These are phyloP conservation scores for Gandaritis pyraliata DNA, from an alignment of 2,888 invertebrate genomes.

Conservation along the genomic window DNA sequence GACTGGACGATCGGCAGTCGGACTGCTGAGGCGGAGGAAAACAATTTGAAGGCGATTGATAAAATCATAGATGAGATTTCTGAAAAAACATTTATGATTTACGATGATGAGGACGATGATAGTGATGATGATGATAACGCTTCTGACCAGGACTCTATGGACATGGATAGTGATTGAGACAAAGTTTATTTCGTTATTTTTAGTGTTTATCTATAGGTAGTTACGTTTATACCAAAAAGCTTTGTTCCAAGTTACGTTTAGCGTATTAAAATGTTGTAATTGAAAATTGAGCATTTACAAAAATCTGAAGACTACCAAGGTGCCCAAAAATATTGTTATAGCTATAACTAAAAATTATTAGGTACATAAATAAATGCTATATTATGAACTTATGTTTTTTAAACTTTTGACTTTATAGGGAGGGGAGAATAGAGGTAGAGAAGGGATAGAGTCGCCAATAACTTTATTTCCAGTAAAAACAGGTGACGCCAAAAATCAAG, in stretches of 20 bases:
- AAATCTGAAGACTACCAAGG: constrained; percentile 32
- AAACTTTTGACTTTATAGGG: too few species aligned
- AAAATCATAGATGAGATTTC: constrained; percentile 51
- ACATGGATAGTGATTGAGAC: constrained; percentile 47
- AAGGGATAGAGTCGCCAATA: too few species aligned
- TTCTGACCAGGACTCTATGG: constrained; percentile 49
- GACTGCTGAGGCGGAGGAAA: constrained; percentile 47
- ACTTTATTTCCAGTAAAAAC: too few species aligned
- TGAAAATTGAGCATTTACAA: constrained; percentile 7
- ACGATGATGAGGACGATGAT: constrained; percentile 44
- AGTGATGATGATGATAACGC: constrained; percentile 47
- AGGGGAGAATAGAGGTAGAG: too few species aligned
- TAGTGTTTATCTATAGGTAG: neutral
- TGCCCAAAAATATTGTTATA: constrained; percentile 38
- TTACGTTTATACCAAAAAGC: constrained; percentile 18
- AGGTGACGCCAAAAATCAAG: too few species aligned
- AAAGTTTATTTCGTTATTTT: constrained; percentile 14
- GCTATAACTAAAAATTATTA: constrained; percentile 24
- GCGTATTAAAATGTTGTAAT: neutral
- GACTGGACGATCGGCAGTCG: constrained; percentile 47
- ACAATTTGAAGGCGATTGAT: constrained; percentile 48
- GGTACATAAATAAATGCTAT: constrained; percentile 5
- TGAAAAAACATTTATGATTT: constrained; percentile 45
- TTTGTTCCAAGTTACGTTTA: constrained; percentile 21
- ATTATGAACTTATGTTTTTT: neutral